These are phyloP conservation scores for Pemphredon lugubris DNA, from an alignment of 2,888 invertebrate species.

Conservation along the genomic window DNA sequence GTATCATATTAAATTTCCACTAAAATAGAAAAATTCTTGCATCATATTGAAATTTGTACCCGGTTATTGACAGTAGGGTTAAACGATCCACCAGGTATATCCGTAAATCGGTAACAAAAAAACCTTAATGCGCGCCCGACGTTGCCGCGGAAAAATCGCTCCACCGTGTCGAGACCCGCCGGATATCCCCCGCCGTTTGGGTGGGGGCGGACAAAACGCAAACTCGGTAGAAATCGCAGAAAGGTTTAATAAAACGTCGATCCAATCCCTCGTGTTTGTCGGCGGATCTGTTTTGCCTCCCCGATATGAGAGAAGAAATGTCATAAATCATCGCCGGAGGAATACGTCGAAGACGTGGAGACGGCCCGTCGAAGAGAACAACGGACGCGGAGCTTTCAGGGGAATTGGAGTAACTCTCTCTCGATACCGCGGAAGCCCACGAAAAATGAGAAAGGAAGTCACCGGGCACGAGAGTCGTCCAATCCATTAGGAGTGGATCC, in stretches of 20 bases:
- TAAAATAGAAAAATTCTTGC: too few relatives aligned
- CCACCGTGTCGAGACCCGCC: too few relatives aligned
- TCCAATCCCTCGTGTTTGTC: background rate
- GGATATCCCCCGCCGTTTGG: too few relatives aligned
- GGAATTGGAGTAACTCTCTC: slow-evolving; percentile 57
- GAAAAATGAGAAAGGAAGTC: slow-evolving; percentile 51
- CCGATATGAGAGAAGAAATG: background rate
- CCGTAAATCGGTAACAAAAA: too few relatives aligned
- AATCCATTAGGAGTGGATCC: slow-evolving; percentile 68
- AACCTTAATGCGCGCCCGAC: too few relatives aligned
- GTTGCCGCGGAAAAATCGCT: too few relatives aligned
- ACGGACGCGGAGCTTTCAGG: slow-evolving; percentile 52
- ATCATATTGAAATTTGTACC: too few relatives aligned
- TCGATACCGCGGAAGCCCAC: slow-evolving; percentile 22
- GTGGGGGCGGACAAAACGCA: too few relatives aligned
- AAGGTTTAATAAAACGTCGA: background rate
- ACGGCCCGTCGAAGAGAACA: slow-evolving; percentile 31
- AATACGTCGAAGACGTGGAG: slow-evolving; percentile 9
- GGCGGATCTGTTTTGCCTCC: background rate
- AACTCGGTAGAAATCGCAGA: too few relatives aligned
- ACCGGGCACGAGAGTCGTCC: slow-evolving; percentile 39
- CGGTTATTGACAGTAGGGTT: too few relatives aligned
- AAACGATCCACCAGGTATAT: too few relatives aligned
- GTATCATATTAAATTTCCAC: too few relatives aligned
- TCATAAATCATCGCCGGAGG: slow-evolving; percentile 28